Percentiles rank a stretch among this genome's conserved stretches.
Evolutionary conservation across 2,888 invertebrate species (phyloP).

Genomic region (Metacarcinus magister): DNA sequence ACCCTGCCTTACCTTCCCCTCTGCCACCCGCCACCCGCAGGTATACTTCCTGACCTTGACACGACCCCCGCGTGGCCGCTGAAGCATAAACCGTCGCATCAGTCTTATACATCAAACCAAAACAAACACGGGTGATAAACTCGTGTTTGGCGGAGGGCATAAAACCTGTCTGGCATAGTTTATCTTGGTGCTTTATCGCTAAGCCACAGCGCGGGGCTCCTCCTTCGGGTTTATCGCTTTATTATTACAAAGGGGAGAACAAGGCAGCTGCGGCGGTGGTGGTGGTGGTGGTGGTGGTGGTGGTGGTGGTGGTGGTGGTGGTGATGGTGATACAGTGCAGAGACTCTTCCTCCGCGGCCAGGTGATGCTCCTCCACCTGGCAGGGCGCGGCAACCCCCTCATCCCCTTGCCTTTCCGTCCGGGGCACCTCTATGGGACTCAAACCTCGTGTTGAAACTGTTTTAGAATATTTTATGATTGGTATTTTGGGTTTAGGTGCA

Average conservation of each 20-base stretch:
- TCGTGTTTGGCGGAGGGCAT: background rate
- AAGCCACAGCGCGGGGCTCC: background rate
- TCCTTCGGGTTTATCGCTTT: constrained; percentile 4
- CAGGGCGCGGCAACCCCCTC: background rate
- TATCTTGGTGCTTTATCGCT: background rate
- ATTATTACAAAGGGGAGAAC: constrained; percentile 6
- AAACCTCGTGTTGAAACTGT: background rate
- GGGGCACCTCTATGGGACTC: background rate
- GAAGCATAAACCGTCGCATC: background rate
- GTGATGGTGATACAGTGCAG: too few species aligned
- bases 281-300: background rate
- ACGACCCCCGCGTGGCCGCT: background rate
- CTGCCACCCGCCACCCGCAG: background rate
- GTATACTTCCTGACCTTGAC: background rate
- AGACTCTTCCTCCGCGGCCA: background rate
- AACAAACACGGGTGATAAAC: background rate
- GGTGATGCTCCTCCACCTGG: background rate
- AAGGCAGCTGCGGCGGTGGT: background rate
- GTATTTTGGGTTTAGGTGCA: background rate
- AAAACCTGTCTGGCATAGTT: constrained; percentile 35
- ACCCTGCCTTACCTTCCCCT: background rate
- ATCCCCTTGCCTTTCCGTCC: background rate
- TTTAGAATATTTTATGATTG: background rate
- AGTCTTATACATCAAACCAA: background rate
- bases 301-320: background rate